phyloP scores from a whole-genome alignment of 2,888 invertebrate genomes.

The Operophtera brumata region DNA sequence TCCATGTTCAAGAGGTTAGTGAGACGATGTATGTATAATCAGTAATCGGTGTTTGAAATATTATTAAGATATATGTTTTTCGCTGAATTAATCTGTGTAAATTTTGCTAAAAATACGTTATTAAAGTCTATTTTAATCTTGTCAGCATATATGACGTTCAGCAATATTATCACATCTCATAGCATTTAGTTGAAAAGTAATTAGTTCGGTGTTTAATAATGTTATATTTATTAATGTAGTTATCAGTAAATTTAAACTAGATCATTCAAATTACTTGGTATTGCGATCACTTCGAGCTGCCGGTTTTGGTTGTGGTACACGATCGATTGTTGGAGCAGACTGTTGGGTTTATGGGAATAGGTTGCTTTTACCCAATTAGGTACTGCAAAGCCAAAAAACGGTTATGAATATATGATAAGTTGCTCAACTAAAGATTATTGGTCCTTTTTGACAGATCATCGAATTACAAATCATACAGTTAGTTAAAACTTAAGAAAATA shows the following conservation, averaged over 20 bases:
- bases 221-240: slow-evolving; percentile 32
- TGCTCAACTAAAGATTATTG: slow-evolving; percentile 20
- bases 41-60: slow-evolving; percentile 4
- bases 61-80: too few relatives aligned
- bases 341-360: background rate
- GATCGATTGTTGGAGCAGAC: background rate
- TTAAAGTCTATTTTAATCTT: too few relatives aligned
- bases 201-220: slow-evolving; percentile 6
- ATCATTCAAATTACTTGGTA: slow-evolving; percentile 40
- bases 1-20: background rate
- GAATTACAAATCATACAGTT: background rate
- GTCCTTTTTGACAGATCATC: slow-evolving; percentile 3
- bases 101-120: too few relatives aligned
- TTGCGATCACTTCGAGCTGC: background rate
- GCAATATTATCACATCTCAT: slow-evolving; percentile 13
- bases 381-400: background rate
- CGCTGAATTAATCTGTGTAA: too few relatives aligned
- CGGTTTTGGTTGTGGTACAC: background rate
- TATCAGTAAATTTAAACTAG: slow-evolving; percentile 44
- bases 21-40: background rate
- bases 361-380: slow-evolving; percentile 2
- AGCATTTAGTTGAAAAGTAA: slow-evolving; percentile 9
- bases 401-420: slow-evolving; percentile 3
- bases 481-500: too few relatives aligned
- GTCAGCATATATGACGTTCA: slow-evolving; percentile 4